These are phyloP conservation scores for Anomalospiza imberbis DNA, from an alignment of 2,797 vertebrate species.

Conservation along the genomic window DNA sequence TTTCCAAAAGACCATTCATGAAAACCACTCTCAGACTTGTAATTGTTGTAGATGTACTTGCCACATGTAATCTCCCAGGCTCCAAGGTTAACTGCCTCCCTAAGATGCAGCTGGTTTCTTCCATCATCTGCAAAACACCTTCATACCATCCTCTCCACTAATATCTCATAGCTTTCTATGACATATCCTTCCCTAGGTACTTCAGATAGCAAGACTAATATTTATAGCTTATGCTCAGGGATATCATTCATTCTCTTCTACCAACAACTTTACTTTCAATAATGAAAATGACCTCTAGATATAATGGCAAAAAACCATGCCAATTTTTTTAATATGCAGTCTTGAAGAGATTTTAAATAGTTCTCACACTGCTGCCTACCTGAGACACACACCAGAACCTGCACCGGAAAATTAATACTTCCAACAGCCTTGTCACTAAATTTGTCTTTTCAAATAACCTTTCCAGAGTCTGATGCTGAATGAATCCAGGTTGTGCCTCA, in stretches of 20 bases:
- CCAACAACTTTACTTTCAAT: not conserved
- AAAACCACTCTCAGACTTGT: not conserved
- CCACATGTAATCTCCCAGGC: not conserved
- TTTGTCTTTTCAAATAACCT: not conserved
- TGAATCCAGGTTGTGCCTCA: not conserved
- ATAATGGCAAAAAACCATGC: not conserved
- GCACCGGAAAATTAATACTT: not conserved
- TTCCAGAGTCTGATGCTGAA: not conserved
- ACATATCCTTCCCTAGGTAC: not conserved
- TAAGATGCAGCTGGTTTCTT: not conserved
- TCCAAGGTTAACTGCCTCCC: not conserved
- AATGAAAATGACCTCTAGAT: not conserved
- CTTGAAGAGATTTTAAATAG: not conserved
- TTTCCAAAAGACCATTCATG: not conserved
- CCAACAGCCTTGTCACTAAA: not conserved
- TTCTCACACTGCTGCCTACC: not conserved
- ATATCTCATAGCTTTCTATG: not conserved
- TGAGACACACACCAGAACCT: not conserved
- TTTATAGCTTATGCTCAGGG: not conserved
- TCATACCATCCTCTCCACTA: not conserved
- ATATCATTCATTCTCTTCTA: not conserved
- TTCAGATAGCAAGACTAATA: not conserved
- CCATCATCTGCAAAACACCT: not conserved
- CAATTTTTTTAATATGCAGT: not conserved
- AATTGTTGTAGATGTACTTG: no score